phyloP scores from a whole-genome alignment of 2,113 vertebrate genomes.

The Circaetus cinerascens region DNA sequence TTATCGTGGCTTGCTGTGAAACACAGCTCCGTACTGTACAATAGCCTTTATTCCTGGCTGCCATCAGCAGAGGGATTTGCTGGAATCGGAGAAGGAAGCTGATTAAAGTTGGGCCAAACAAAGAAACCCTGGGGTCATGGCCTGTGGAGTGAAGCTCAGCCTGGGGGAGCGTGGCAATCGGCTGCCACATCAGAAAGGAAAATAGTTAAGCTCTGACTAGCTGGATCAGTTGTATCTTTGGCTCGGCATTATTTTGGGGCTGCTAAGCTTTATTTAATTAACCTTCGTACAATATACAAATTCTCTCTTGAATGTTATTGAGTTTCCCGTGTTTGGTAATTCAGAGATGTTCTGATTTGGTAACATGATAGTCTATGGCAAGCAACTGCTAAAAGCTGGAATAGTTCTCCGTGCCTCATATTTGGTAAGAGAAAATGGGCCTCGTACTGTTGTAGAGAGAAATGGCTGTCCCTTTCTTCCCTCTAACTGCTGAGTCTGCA shows the following conservation, averaged over 20 bases:
- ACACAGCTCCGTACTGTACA: neutral
- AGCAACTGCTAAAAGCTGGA: neutral
- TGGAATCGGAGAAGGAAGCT: constrained; percentile 17
- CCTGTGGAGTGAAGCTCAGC: neutral
- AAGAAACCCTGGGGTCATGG: neutral
- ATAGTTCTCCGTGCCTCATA: rapidly evolving
- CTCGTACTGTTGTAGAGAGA: neutral
- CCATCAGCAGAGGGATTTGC: neutral
- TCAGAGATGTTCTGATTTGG: neutral
- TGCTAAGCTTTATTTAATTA: constrained; percentile 16
- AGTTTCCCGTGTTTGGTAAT: neutral
- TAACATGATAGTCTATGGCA: rapidly evolving
- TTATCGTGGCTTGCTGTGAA: neutral
- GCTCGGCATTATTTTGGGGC: neutral
- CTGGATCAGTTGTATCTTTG: neutral
- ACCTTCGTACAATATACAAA: neutral
- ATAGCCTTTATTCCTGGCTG: neutral
- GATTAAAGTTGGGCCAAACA: constrained; percentile 33
- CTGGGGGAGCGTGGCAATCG: neutral
- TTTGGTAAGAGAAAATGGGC: rapidly evolving
- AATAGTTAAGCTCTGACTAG: neutral
- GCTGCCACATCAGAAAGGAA: neutral
- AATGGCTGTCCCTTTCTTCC: rapidly evolving
- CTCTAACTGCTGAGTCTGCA: neutral
- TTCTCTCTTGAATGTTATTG: neutral